Evolutionary conservation across 2,797 vertebrate genomes (phyloP).

Genomic region (Artibeus jamaicensis): DNA sequence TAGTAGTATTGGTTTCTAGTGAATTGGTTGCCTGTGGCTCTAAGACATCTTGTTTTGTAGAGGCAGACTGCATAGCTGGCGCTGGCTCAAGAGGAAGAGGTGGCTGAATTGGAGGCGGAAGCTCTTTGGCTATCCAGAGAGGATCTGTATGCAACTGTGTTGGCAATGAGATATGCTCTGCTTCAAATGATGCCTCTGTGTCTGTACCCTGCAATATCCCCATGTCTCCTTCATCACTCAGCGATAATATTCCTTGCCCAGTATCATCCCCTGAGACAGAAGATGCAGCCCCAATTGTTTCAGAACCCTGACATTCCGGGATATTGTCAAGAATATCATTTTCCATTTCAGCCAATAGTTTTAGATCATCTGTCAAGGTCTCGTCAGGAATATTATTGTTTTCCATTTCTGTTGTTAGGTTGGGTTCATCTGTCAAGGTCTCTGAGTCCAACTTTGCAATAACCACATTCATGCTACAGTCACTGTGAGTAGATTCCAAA

Average conservation of each 20-base stretch:
- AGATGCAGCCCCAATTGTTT: slow-evolving; percentile 3
- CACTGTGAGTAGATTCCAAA: not conserved
- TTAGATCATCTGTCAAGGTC: not conserved
- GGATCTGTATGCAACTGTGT: not conserved
- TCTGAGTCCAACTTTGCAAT: slow-evolving; percentile 39
- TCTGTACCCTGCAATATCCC: slow-evolving; percentile 39
- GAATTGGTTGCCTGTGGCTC: not conserved
- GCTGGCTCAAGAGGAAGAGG: not conserved
- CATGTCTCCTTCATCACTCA: slow-evolving; percentile 72
- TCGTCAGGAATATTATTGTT: not conserved
- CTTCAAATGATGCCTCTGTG: slow-evolving; percentile 49
- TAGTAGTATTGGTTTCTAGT: not conserved
- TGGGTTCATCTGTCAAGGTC: slow-evolving; percentile 7
- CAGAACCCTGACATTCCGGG: slow-evolving; percentile 42
- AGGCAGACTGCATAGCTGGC: not conserved
- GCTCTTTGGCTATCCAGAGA: slow-evolving; percentile 15
- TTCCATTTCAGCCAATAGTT: slow-evolving; percentile 26
- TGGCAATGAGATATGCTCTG: not conserved
- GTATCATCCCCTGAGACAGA: slow-evolving; percentile 41
- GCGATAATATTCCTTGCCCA: slow-evolving; percentile 57
- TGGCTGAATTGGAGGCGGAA: not conserved
- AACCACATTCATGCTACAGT: slow-evolving; percentile 18
- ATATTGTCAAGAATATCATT: not conserved
- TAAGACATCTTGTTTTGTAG: slow-evolving; percentile 5
- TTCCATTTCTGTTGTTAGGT: slow-evolving; percentile 32